phyloP scores from a whole-genome alignment of 2,797 vertebrate genomes.

The Arctocebus calabarensis region DNA sequence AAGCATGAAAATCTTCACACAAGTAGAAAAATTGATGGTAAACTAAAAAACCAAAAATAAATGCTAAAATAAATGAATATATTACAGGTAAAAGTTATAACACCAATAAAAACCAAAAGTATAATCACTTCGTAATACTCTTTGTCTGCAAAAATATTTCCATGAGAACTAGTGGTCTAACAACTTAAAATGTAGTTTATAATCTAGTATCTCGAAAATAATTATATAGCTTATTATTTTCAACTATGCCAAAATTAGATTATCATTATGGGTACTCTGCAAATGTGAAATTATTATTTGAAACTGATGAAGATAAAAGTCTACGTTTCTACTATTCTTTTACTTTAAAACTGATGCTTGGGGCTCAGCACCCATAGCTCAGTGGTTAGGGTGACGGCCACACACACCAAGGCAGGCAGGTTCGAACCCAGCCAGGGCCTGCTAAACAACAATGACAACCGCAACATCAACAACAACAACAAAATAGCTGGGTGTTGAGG shows the following conservation, averaged over 20 bases:
- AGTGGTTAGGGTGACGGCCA: too few species aligned
- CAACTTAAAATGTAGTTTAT: background rate
- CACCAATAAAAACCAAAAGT: background rate
- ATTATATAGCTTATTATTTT: background rate
- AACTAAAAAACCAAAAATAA: background rate
- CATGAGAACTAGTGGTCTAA: background rate
- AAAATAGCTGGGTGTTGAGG: too few species aligned
- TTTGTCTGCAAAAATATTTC: background rate
- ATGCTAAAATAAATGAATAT: background rate
- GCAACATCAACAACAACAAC: too few species aligned
- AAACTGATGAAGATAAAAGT: constrained; percentile 12
- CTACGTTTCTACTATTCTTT: background rate
- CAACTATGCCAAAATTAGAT: constrained; percentile 21
- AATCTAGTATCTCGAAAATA: constrained; percentile 27
- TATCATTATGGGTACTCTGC: background rate
- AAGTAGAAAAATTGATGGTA: background rate
- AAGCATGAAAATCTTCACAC: constrained; percentile 10
- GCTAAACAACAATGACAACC: too few species aligned
- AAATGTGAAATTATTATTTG: constrained; percentile 12
- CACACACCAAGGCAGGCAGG: too few species aligned
- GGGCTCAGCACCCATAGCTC: too few species aligned
- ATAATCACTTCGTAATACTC: background rate
- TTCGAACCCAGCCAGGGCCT: too few species aligned
- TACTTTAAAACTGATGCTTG: background rate
- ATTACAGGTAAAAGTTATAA: background rate